Evolutionary conservation across 1,140 invertebrate genomes (phyloP), one percentile per base, ranked within the genome.

Genomic region (Metopolophium dirhodum): DNA sequence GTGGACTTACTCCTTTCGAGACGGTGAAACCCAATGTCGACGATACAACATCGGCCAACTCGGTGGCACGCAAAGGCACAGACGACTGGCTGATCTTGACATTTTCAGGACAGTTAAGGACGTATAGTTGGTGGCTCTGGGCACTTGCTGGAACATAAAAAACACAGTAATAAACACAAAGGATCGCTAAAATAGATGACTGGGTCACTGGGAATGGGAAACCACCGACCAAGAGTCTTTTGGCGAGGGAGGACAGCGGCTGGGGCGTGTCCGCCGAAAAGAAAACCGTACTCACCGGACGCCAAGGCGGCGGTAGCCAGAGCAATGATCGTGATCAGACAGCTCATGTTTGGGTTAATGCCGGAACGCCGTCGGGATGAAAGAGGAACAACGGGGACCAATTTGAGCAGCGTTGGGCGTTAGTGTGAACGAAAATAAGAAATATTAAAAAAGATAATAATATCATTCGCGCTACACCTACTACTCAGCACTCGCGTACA

Each of bases 201-300:
- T 91, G 1, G 85, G 37, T 45, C 22, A 61, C 20, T 41, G 22
- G 83, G 23, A 37, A 23, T 41, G 22, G 9, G 9, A 26, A 77
- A n/a, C 61, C n/a, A 77, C 30, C 11, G 61, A 77, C 61, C 61
- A 18, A 41, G 41, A 45, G 37, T 23, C n/a, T n/a, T 41, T 83
- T 83, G 23, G 23, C 2, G 22, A 85, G 22, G 37, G 45, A 85
- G 22, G 20, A 85, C 23, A 37, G 0, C 4, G n/a, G 2, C 9
- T 85, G 18, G 90, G 90, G 90, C 90, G 90, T 91, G 90, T 91
- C 90, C 61, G 61, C 57, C 26, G 20, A n/a, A 30, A 49, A 30
- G 20, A n/a, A 87, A n/a, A n/a, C 6, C 35, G n/a, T 37, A 47
- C 90, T 91, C 20, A 91, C 90, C 90, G 7, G 26, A 54, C 23